Evolutionary conservation across 2,888 invertebrate genomes (phyloP).

Genomic region (Dolichopus griseipennis): DNA sequence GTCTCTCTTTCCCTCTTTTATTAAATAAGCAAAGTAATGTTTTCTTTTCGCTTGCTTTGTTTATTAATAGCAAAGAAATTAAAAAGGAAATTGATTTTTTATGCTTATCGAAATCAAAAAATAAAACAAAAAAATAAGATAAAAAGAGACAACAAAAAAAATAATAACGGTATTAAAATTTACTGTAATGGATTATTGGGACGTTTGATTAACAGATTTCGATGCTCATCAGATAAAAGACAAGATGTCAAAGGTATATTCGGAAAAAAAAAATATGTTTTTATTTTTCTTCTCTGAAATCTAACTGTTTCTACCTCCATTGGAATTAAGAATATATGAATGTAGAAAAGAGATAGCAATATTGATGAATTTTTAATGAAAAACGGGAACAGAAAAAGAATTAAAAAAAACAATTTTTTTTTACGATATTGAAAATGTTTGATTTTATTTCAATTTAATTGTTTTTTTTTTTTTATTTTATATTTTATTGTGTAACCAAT

Average conservation of each 20-base stretch:
- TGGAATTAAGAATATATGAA: too few species aligned
- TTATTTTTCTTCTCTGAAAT: not conserved
- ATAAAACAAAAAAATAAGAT: not conserved
- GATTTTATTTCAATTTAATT: too few species aligned
- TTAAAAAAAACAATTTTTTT: too few species aligned
- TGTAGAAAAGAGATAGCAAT: too few species aligned
- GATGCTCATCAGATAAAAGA: slow-evolving; percentile 1
- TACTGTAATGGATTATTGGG: slow-evolving; percentile 6
- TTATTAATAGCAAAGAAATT: slow-evolving; percentile 1
- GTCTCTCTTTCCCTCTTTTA: too few species aligned
- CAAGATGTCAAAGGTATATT: slow-evolving; percentile 4
- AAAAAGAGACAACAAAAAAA: not conserved
- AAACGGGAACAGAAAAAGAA: too few species aligned
- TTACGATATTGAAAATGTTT: too few species aligned
- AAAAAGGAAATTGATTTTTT: slow-evolving; percentile 6
- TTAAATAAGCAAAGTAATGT: too few species aligned
- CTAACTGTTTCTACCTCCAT: not conserved
- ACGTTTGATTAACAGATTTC: slow-evolving; percentile 3
- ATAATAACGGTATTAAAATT: not conserved
- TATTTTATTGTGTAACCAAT: too few species aligned
- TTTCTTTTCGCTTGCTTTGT: not conserved
- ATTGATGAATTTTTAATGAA: too few species aligned
- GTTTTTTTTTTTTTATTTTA: too few species aligned
- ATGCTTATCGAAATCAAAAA: not conserved
- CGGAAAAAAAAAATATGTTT: not conserved